Evolutionary conservation across 2,888 invertebrate genomes (phyloP), one percentile per base, ranked within the genome.

Genomic region (Noctuana brunneofusca): DNA sequence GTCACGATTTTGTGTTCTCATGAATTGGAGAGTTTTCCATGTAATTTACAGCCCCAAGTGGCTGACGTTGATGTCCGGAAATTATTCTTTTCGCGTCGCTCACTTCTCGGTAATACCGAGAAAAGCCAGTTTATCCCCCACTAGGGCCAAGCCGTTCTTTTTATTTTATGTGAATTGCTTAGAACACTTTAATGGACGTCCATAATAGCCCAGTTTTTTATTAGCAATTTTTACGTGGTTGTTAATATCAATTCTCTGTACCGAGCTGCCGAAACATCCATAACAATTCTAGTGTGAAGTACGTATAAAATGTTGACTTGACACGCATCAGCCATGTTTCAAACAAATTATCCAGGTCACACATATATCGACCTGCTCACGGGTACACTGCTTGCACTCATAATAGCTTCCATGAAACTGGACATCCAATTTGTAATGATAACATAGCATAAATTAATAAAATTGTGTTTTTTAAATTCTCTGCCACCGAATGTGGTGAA

Each of bases 81-180:
- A 83, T 86, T 84, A 80, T 82, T 79, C 75, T 76, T 75, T 74
- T 69, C 74, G 71, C 70, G 57, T 74, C 75, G 71, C 70, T 68
- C 71, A 73, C 70, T 73, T 73, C 71, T 71, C 71, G 71, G 68
- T 68, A 75, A 73, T 74, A 74, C 73, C 73, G 71, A 76, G 75
- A 78, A 78, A 78, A 74, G 73, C 72, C 72, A 65, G 68, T 73
- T 71, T 73, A 75, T 66, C 48, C 58, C 56, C 64, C 65, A 67
- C 66, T 65, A 63, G 58, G 55, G 27, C 57, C 57, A 57, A 52
- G 52, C 55, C 55, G 41, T 50, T 50, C 43, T 48, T 56, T 46
- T 55, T 62, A 35, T 62, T 63, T 63, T 63, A 56, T 56, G 38
- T 55, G 38, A 49, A 62, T 63, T 50, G 41, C 56, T 56, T 30